Evolutionary conservation across 2,113 vertebrate species (phyloP).

Genomic region (Peromyscus polionotus): DNA sequence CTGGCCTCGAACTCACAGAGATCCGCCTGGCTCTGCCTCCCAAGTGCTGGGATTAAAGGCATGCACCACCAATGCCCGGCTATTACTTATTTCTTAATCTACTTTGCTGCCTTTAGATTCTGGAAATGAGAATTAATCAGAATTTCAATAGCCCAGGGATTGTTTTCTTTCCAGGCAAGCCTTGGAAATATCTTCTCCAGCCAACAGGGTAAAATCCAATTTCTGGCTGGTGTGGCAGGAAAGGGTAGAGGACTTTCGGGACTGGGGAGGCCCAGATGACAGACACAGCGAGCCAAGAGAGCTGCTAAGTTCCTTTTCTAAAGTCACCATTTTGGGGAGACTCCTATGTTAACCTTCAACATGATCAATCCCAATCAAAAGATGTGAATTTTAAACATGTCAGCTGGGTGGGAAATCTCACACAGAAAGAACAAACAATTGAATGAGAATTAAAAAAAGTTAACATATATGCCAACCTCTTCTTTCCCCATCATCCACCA

Average conservation of each 20-base stretch:
- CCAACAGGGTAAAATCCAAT: conserved; percentile 62
- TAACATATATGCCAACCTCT: neutral
- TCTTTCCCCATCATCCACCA: neutral
- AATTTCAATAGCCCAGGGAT: conserved; percentile 65
- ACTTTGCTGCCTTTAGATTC: conserved; percentile 64
- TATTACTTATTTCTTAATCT: conserved; percentile 71
- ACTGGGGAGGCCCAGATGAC: neutral
- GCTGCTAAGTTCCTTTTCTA: neutral
- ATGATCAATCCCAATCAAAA: neutral
- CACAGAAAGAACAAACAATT: conserved; percentile 12
- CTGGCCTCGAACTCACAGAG: too few species aligned
- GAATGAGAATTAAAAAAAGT: neutral
- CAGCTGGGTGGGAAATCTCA: neutral
- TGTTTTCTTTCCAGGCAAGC: conserved; percentile 67
- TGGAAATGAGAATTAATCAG: conserved; percentile 74
- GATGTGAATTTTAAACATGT: conserved; percentile 9
- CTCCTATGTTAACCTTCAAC: neutral
- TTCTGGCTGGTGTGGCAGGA: conserved; percentile 31
- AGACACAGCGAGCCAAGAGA: conserved; percentile 6
- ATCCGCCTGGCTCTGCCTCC: too few species aligned
- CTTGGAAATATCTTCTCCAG: conserved; percentile 45
- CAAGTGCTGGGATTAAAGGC: too few species aligned
- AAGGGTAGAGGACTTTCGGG: neutral
- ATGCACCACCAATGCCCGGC: too few species aligned
- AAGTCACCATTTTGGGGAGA: neutral